Evolutionary conservation across 2,113 vertebrate species (phyloP).

Genomic region (Chunga burmeisteri): DNA sequence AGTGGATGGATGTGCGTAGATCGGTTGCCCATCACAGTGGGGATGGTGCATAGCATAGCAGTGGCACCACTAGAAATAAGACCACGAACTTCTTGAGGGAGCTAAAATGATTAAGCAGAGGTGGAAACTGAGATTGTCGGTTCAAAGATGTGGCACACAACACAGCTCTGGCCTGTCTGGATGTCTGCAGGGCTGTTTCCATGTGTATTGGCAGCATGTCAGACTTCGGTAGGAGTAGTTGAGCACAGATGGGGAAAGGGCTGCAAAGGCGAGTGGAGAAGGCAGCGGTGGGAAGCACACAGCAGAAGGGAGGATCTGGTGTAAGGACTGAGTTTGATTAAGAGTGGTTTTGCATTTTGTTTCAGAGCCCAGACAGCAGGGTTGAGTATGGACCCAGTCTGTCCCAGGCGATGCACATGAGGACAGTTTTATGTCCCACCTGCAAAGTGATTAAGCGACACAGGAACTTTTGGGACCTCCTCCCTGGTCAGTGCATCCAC

Average conservation of each 20-base stretch:
- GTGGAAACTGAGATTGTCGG: background rate
- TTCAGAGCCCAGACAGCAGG: background rate
- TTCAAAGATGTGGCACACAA: background rate
- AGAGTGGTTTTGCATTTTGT: background rate
- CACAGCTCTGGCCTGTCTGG: background rate
- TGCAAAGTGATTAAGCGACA: background rate
- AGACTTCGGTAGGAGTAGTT: background rate
- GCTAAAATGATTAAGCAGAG: background rate
- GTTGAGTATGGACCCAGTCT: background rate
- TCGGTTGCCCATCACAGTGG: too few species aligned
- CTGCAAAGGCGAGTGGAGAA: accelerated
- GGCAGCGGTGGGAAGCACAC: background rate
- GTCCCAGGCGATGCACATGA: background rate
- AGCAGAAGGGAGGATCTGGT: background rate
- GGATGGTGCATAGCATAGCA: background rate
- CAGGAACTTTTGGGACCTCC: background rate
- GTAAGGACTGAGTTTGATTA: background rate
- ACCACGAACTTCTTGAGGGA: background rate
- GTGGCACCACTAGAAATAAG: background rate
- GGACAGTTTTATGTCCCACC: background rate
- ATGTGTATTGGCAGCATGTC: background rate
- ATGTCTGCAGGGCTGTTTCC: background rate
- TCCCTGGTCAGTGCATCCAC: background rate
- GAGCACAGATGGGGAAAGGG: background rate
- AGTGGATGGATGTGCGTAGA: background rate